Base-by-base conservation (phyloP, 2,888 invertebrate species). In the Platycnemis pennipes region DNA sequence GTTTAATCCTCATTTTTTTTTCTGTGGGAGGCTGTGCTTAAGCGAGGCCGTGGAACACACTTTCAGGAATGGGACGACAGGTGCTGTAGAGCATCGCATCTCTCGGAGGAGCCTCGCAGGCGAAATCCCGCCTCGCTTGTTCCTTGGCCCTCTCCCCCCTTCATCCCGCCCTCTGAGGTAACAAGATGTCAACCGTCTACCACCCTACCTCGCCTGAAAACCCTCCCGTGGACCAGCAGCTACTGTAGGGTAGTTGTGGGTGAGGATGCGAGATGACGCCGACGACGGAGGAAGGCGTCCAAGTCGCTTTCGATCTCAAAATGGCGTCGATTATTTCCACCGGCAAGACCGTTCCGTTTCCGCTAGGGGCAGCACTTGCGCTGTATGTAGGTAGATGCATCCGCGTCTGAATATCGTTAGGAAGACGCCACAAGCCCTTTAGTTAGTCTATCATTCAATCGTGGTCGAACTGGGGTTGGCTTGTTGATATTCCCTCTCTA, bases 221-320 rank as follows among this genome's bases (percentile, higher is more conserved):
- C 77, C 77, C 37, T 77, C 77, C 77, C 49, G 13, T 77, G 77
- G 77, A 37, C 77, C 77, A 63, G 63, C 63, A 77, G 63, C 77
- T 37, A 0, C 77, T 26, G 77, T 37, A 13, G 77, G 37, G 63
- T 1, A 26, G 63, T 5, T 26, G 63, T 13, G 31, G 22, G 69
- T 11, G 77, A 37, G 77, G 31, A 77, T 26, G 31, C 31, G 77
- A 31, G 37, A 77, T 77, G 77, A 77, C 37, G 37, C 77, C 77
- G 77, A 5, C 11, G 63, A 22, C 77, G 77, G 22, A 19, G 49
- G 49, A 49, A 1, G 26, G 5, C 26, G 4, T 26, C 63, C 63
- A 11, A 8, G 77, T 13, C 37, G 31, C 37, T 77, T 77, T 77
- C 77, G 31, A 37, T 77, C 77, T 77, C 77, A 77, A 77, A 77